Percentiles rank a stretch among this genome's conserved stretches.
Evolutionary conservation across 1,140 invertebrate species (phyloP).

Genomic region (Stenopsyche tienmushanensis): DNA sequence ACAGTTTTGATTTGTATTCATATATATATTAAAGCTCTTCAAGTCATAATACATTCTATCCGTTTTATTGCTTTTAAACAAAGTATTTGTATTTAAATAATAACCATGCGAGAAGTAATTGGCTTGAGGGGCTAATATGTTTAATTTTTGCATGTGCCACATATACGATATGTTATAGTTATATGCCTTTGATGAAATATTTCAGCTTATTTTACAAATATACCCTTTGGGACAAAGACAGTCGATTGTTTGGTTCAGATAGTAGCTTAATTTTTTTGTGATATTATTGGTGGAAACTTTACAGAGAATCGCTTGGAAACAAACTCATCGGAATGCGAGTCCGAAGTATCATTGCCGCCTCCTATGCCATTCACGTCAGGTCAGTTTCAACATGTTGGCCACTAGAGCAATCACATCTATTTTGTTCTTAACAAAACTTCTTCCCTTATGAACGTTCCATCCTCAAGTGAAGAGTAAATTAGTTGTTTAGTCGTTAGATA

Average conservation of each 20-base stretch:
- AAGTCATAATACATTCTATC: too few species aligned
- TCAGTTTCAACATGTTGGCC: conserved; percentile 73
- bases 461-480: background rate
- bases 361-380: conserved; percentile 72
- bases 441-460: background rate
- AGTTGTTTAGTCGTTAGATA: background rate
- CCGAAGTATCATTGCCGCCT: conserved; percentile 64
- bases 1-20: too few species aligned
- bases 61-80: too few species aligned
- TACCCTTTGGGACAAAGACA: too few species aligned
- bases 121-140: too few species aligned
- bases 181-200: too few species aligned
- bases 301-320: conserved; percentile 67
- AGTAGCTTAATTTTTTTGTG: conserved; percentile 11
- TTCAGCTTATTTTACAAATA: too few species aligned
- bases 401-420: conserved; percentile 35
- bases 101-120: too few species aligned
- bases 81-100: too few species aligned
- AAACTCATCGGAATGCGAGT: conserved; percentile 75
- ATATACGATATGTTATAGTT: too few species aligned
- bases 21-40: too few species aligned
- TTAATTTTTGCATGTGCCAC: too few species aligned
- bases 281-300: conserved; percentile 46
- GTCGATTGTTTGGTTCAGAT: background rate
- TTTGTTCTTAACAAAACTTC: conserved; percentile 18